Percentiles rank a stretch among this genome's conserved stretches.
Conservation (phyloP, 2,888 invertebrate species). For the Amphipoea lucens region DNA sequence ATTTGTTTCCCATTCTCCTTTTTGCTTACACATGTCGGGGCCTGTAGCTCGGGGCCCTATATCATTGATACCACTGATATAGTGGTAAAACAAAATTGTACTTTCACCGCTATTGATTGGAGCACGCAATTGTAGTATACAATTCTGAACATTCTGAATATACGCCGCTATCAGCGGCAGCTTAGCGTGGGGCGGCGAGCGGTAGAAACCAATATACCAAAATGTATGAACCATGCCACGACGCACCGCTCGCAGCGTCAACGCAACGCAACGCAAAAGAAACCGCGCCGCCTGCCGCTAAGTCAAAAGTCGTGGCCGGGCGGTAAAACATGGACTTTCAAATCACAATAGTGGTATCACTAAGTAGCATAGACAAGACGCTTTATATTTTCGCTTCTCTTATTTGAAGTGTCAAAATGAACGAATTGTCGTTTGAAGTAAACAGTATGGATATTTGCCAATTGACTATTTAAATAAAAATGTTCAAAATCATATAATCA, state of each 20-base stretch:
- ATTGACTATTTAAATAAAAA: constrained; percentile 87
- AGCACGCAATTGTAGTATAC: not conserved
- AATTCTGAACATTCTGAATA: not conserved
- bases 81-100: not conserved
- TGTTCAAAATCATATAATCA: constrained; percentile 85
- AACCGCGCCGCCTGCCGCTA: no score
- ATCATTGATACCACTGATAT: not conserved
- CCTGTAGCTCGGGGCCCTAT: not conserved
- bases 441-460: constrained; percentile 91
- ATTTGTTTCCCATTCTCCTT: no score
- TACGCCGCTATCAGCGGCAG: no score
- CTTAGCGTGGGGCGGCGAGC: no score
- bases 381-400: constrained; percentile 71
- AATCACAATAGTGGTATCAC: constrained; percentile 64
- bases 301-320: no score
- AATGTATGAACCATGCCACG: no score
- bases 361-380: constrained; percentile 81
- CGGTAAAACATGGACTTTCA: not conserved
- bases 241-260: no score
- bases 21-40: not conserved
- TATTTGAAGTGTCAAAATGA: constrained; percentile 88
- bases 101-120: not conserved
- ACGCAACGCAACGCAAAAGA: no score
- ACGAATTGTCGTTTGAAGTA: constrained; percentile 91
- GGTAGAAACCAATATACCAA: no score